phyloP scores from a whole-genome alignment of 1,140 invertebrate species.

The Pseudachorutes palmiensis region DNA sequence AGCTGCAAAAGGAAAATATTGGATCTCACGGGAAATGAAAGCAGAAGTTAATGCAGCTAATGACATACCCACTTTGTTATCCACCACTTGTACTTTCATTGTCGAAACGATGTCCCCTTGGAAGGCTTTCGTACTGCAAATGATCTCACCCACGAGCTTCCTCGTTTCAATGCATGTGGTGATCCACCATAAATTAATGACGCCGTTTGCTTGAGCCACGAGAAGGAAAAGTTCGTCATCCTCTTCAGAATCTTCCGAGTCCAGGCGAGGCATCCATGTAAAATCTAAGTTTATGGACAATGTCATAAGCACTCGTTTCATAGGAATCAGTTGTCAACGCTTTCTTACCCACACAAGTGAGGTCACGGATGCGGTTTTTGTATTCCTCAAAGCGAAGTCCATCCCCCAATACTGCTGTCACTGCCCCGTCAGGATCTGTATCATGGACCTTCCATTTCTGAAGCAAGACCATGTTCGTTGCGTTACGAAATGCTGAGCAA shows the following conservation, averaged over 20 bases:
- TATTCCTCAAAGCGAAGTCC: neutral
- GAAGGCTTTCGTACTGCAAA: neutral
- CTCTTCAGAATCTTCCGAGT: neutral
- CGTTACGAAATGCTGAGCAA: slow-evolving; percentile 14
- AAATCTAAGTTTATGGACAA: slow-evolving; percentile 20
- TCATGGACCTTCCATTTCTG: slow-evolving; percentile 7
- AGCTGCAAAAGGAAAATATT: neutral
- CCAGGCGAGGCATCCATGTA: slow-evolving; percentile 9
- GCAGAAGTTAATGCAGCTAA: neutral
- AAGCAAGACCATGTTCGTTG: slow-evolving; percentile 6
- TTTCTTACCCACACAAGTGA: slow-evolving; percentile 2
- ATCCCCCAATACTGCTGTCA: neutral
- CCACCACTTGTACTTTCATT: neutral
- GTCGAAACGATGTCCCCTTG: neutral
- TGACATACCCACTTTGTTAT: neutral
- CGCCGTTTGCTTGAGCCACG: slow-evolving; percentile 20
- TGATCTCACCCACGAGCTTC: neutral
- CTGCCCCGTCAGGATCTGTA: too few species aligned
- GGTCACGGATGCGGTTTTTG: neutral
- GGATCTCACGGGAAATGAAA: too few species aligned
- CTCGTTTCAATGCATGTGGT: neutral
- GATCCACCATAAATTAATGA: slow-evolving; percentile 17
- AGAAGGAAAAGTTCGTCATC: slow-evolving; percentile 1
- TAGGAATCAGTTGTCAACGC: neutral
- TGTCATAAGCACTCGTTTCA: neutral